Conservation (phyloP, 1,140 invertebrate species). For the Penaeus japonicus region DNA sequence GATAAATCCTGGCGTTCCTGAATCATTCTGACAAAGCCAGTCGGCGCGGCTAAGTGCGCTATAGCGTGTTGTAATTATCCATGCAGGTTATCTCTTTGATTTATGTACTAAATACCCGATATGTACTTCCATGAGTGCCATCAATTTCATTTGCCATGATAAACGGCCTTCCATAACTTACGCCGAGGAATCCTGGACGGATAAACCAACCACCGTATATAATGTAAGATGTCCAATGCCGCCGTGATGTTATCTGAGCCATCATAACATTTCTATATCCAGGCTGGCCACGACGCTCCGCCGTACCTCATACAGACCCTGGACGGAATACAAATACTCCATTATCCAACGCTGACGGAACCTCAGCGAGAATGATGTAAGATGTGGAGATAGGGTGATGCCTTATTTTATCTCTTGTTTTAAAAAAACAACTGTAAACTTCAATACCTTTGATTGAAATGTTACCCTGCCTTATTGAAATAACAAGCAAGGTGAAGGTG, state of each 20-base stretch:
- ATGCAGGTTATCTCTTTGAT: constrained; percentile 41
- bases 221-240: too few relatives aligned
- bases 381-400: constrained; percentile 34
- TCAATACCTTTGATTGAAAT: constrained; percentile 52
- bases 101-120: constrained; percentile 40
- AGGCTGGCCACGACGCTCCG: not conserved
- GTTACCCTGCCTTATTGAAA: constrained; percentile 54
- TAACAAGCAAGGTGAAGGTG: constrained; percentile 37
- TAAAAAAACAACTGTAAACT: constrained; percentile 31
- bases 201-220: too few relatives aligned
- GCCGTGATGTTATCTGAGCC: not conserved
- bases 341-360: not conserved
- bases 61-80: constrained; percentile 33
- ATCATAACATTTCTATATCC: constrained; percentile 10
- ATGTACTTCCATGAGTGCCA: constrained; percentile 44
- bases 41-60: constrained; percentile 6
- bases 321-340: constrained; percentile 30
- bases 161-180: not conserved
- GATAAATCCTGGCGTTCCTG: too few relatives aligned
- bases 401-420: constrained; percentile 42
- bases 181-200: too few relatives aligned
- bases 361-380: constrained; percentile 11
- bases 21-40: not conserved
- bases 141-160: constrained; percentile 35
- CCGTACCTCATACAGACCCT: not conserved